Percentiles rank a stretch among this genome's conserved stretches.
These are phyloP conservation scores for Hypercompe scribonia DNA, from an alignment of 2,888 invertebrate species.

Conservation along the genomic window DNA sequence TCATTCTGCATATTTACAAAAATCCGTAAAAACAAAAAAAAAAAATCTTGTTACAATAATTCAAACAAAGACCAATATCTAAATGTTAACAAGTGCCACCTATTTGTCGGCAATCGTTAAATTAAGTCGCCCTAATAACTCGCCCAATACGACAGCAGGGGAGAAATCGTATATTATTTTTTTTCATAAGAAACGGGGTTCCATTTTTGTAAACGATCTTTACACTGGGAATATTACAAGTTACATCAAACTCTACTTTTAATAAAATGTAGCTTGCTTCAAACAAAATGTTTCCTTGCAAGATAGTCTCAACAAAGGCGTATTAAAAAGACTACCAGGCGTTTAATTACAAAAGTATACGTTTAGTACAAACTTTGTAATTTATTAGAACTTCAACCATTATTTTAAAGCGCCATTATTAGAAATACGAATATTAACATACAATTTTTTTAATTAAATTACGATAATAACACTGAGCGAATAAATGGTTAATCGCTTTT, in stretches of 20 bases:
- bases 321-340: constrained; percentile 56
- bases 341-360: constrained; percentile 55
- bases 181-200: constrained; percentile 22
- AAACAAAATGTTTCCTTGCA: constrained; percentile 54
- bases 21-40: not conserved
- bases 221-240: constrained; percentile 12
- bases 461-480: not conserved
- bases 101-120: constrained; percentile 24
- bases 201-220: constrained; percentile 15
- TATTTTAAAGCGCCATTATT: constrained; percentile 61
- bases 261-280: constrained; percentile 32
- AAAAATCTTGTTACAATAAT: not conserved
- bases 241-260: constrained; percentile 8
- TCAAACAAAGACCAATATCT: constrained; percentile 17
- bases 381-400: constrained; percentile 67
- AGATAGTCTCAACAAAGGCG: constrained; percentile 47
- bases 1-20: constrained; percentile 4
- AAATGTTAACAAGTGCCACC: constrained; percentile 5
- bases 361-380: constrained; percentile 60
- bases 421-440: constrained; percentile 26
- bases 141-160: constrained; percentile 19
- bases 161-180: constrained; percentile 23
- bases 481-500: not conserved
- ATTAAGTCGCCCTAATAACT: constrained; percentile 37
- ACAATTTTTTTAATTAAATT: not conserved